phyloP scores from a whole-genome alignment of 2,888 invertebrate species.

The Drosophila heteroneura region DNA sequence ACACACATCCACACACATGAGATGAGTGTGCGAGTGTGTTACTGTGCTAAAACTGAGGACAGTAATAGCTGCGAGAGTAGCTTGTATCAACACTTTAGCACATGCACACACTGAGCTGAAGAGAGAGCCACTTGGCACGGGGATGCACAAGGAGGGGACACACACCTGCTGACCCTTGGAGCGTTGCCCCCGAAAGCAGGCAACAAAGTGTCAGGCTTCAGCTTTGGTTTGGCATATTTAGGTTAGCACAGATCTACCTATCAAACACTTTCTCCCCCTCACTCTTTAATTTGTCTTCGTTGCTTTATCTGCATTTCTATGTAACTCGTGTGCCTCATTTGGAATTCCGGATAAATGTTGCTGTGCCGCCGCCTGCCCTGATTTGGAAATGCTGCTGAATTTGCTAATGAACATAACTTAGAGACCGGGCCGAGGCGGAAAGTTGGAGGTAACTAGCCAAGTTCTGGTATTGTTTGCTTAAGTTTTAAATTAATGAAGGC shows the following conservation, averaged over 20 bases:
- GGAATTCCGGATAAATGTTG: conserved; percentile 57
- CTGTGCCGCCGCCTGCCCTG: conserved; percentile 37
- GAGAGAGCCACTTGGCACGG: conserved; percentile 60
- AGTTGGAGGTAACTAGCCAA: conserved; percentile 34
- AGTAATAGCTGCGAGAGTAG: conserved; percentile 66
- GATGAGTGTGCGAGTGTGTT: conserved; percentile 57
- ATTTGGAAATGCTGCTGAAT: conserved; percentile 69
- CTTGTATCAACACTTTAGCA: conserved; percentile 79
- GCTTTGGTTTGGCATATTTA: conserved; percentile 71
- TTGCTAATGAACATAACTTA: conserved; percentile 82
- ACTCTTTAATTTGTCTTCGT: neutral
- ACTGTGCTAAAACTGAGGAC: conserved; percentile 62
- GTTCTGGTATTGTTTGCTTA: conserved; percentile 66
- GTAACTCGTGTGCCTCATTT: conserved; percentile 43
- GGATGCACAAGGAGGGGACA: conserved; percentile 22
- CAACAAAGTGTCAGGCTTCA: conserved; percentile 50
- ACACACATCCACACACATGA: conserved; percentile 16
- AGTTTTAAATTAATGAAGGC: conserved; percentile 79
- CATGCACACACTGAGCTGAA: conserved; percentile 68
- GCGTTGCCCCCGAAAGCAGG: conserved; percentile 66
- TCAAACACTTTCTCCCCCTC: neutral
- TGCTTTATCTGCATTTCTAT: conserved; percentile 9
- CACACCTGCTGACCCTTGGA: conserved; percentile 70
- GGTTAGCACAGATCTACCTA: conserved; percentile 52
- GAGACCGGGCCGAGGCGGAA: conserved; percentile 24